Evolutionary conservation across 1,140 invertebrate species (phyloP).

Genomic region (Ectropis grisescens): DNA sequence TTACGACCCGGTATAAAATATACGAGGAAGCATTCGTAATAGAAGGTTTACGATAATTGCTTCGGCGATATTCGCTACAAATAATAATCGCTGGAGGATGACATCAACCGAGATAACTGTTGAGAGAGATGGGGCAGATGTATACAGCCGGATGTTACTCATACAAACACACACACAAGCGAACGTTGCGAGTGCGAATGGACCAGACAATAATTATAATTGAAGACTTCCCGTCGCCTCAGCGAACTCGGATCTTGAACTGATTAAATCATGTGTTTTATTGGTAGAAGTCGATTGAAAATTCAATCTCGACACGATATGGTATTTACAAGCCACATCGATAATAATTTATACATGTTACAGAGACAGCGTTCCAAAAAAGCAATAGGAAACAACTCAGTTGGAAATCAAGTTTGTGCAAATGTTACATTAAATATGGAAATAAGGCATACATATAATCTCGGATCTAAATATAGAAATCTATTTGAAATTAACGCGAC

Average conservation of each 20-base stretch:
- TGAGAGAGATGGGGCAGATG: constrained; percentile 32
- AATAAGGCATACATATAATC: too few species aligned
- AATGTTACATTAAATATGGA: too few species aligned
- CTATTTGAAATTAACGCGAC: too few species aligned
- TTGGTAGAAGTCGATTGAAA: too few species aligned
- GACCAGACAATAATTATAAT: constrained; percentile 53
- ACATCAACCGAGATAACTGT: constrained; percentile 25
- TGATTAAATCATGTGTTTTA: constrained; percentile 26
- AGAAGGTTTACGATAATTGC: constrained; percentile 6
- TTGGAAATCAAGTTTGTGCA: too few species aligned
- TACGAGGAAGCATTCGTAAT: constrained; percentile 2
- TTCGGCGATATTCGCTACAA: constrained; percentile 14
- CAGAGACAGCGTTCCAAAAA: too few species aligned
- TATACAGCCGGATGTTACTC: constrained; percentile 52
- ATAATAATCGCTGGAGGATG: constrained; percentile 30
- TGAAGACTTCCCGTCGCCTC: constrained; percentile 53
- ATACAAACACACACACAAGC: constrained; percentile 23
- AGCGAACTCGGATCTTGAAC: constrained; percentile 20
- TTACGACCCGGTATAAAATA: constrained; percentile 1
- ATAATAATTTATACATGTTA: too few species aligned
- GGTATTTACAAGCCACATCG: too few species aligned
- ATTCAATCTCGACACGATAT: too few species aligned
- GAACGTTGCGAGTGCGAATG: constrained; percentile 33
- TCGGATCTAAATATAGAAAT: too few species aligned
- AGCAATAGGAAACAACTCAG: too few species aligned